Base-by-base conservation (phyloP, 1,140 invertebrate genomes). In the Fopius arisanus region DNA sequence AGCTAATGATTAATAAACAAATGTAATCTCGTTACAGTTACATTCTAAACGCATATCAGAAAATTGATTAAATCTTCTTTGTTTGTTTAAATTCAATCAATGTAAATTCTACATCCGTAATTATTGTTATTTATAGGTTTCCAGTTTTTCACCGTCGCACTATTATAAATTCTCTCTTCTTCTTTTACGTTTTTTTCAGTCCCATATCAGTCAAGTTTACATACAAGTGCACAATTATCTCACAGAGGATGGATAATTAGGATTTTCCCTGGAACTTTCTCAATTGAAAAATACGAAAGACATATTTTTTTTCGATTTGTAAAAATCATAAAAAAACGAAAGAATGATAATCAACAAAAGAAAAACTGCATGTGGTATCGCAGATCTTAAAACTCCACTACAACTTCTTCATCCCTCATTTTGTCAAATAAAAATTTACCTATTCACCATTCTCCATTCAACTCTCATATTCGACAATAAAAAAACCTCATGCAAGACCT, bases 41-140 rank as follows among this genome's bases (percentile, higher is more conserved):
- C 31, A 51, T 54, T 67, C 28, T 48, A 67, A 40, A 67, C 51
- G 67, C 43, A 21, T 62, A 73, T 76, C 73, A 73, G 67, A 76
- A 76, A 73, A 76, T 51, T 67, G 68, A 19, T 70, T 62, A 71
- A 71, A 71, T 66, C 43, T 10, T 31, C 16, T 31, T 66, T 26
- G 33, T 31, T 66, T 12, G 12, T 37, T 12, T n/a, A n/a, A 12
- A 12, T 37, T 31, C 33, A 37, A 10, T 37, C 33, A 37, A 37
- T 37, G 23, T 23, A 28, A 66, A 16, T 51, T 68, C 23, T 48
- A 16, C 23, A 28, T 68, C n/a, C 5, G 10, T 14, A 59, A 28
- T 41, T 29, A 68, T 29, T 41, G 28, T 41, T 41, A 68, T 68
- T 28, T 48, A 48, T 29, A 28, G 7, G 40, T 48, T 48, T 40